Percentiles rank a stretch among this genome's conserved stretches.
phyloP scores from a whole-genome alignment of 2,888 invertebrate genomes.

The Pollenia griseotomentosa region DNA sequence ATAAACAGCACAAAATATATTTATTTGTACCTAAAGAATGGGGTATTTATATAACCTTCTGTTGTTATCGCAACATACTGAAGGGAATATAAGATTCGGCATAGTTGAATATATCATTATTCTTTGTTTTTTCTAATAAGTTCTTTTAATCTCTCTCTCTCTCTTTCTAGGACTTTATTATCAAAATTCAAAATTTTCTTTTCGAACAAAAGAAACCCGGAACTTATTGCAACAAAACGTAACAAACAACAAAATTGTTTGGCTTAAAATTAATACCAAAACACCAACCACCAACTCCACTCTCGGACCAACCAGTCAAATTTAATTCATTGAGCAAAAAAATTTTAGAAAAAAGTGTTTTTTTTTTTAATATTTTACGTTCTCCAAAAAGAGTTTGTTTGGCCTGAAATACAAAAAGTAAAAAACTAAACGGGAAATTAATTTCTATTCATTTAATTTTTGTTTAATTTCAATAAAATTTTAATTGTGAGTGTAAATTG shows the following conservation, averaged over 20 bases:
- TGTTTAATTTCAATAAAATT: slow-evolving; percentile 29
- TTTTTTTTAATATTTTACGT: slow-evolving; percentile 18
- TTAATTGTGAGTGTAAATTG: slow-evolving; percentile 15
- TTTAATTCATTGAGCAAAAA: slow-evolving; percentile 39
- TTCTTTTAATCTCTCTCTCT: not conserved
- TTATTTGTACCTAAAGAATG: too few species aligned
- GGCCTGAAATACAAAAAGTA: slow-evolving; percentile 17
- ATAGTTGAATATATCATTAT: not conserved
- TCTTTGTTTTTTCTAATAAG: not conserved
- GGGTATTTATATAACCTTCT: too few species aligned
- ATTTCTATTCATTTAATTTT: slow-evolving; percentile 13
- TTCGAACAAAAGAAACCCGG: slow-evolving; percentile 21
- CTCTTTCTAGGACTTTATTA: slow-evolving; percentile 58
- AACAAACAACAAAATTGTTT: slow-evolving; percentile 13
- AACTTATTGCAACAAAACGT: not conserved
- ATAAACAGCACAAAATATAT: too few species aligned
- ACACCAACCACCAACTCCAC: slow-evolving; percentile 1
- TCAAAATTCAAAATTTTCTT: slow-evolving; percentile 71
- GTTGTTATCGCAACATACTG: too few species aligned
- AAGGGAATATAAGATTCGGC: too few species aligned
- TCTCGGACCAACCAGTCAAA: slow-evolving; percentile 48
- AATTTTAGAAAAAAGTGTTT: slow-evolving; percentile 28
- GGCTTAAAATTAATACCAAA: slow-evolving; percentile 44
- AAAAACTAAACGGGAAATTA: not conserved
- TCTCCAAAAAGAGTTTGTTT: slow-evolving; percentile 16